Percentiles rank a stretch among this genome's conserved stretches.
phyloP scores from a whole-genome alignment of 2,888 invertebrate species.

The Lasioglossum zephyrum region DNA sequence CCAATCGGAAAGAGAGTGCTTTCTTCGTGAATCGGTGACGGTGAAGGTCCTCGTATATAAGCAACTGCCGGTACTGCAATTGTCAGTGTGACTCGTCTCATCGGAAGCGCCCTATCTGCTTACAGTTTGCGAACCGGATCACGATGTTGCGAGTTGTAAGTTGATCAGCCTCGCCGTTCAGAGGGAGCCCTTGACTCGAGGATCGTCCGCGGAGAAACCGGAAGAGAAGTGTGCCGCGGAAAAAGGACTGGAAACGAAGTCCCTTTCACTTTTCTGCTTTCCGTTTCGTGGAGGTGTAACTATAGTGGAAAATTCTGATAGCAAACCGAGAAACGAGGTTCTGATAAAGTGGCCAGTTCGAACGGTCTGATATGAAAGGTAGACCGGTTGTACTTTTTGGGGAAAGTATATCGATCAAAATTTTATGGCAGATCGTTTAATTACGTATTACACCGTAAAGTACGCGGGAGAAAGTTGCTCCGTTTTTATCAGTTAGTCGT shows the following conservation, averaged over 20 bases:
- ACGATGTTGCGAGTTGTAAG: constrained; percentile 74
- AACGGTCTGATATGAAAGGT: background rate
- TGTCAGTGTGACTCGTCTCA: constrained; percentile 77
- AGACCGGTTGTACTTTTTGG: background rate
- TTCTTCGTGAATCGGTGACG: constrained; percentile 77
- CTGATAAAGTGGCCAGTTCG: constrained; percentile 17
- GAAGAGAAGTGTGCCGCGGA: background rate
- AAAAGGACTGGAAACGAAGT: background rate
- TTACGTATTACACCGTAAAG: background rate
- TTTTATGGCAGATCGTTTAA: background rate
- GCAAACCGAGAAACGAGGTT: background rate
- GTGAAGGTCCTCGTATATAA: constrained; percentile 84
- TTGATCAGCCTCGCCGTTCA: constrained; percentile 37
- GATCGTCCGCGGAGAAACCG: background rate
- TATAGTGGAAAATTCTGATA: background rate
- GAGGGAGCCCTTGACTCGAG: background rate
- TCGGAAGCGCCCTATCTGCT: constrained; percentile 55
- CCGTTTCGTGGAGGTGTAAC: constrained; percentile 9
- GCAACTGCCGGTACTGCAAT: constrained; percentile 76
- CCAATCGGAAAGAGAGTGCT: constrained; percentile 80
- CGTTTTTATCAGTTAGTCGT: too few species aligned
- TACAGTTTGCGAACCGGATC: constrained; percentile 44
- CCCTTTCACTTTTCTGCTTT: background rate
- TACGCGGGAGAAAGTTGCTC: constrained; percentile 25
- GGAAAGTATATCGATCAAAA: constrained; percentile 22